A percentile compares a stretch with the other conserved stretches of the same genome.
These are phyloP conservation scores for Myathropa florea DNA, from an alignment of 2,888 invertebrate species.

Conservation along the genomic window DNA sequence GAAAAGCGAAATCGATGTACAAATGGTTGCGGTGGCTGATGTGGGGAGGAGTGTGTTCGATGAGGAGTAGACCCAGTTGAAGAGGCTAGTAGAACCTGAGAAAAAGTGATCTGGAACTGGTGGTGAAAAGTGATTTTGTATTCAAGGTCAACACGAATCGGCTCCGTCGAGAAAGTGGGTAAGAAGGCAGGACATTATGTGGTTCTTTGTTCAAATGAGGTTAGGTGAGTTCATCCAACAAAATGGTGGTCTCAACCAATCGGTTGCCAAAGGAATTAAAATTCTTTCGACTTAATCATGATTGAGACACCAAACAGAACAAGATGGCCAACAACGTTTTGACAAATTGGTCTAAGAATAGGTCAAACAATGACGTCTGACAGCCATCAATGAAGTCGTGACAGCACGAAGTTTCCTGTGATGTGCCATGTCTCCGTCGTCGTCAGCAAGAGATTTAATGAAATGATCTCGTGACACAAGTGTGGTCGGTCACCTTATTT, in stretches of 20 bases:
- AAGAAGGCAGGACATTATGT: background rate
- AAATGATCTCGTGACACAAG: background rate
- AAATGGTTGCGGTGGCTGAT: conserved; percentile 37
- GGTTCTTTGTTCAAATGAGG: background rate
- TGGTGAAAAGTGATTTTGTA: conserved; percentile 43
- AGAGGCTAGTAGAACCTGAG: conserved; percentile 6
- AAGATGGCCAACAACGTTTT: background rate
- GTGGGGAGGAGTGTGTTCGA: background rate
- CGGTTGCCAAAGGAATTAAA: too few relatives aligned
- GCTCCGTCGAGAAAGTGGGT: conserved; percentile 42
- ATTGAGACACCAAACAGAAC: background rate
- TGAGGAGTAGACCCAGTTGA: background rate
- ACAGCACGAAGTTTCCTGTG: background rate
- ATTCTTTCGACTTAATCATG: too few relatives aligned
- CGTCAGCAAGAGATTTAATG: background rate
- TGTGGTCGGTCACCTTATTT: background rate
- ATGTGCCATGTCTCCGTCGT: background rate
- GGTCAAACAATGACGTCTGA: background rate
- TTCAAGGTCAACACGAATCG: conserved; percentile 46
- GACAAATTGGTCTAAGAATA: background rate
- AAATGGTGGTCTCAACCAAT: too few relatives aligned
- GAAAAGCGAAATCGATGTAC: conserved; percentile 61
- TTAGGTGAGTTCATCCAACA: background rate
- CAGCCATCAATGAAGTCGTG: background rate
- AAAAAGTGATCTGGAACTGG: conserved; percentile 11